phyloP scores from a whole-genome alignment of 2,113 vertebrate species.

The Arothron firmamentum region DNA sequence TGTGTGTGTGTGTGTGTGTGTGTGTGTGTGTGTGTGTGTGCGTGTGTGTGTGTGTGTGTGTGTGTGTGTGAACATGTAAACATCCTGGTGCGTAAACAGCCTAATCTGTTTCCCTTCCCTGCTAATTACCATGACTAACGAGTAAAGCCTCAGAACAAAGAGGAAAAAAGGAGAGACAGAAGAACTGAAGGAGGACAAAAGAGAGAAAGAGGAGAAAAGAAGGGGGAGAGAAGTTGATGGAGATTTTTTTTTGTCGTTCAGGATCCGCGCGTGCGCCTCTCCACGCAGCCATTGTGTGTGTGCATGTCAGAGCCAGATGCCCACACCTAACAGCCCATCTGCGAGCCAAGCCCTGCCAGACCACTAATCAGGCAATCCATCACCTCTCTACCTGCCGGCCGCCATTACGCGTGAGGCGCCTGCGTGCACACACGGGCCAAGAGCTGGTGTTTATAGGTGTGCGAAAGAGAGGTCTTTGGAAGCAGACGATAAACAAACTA shows the following conservation, averaged over 20 bases:
- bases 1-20: background rate
- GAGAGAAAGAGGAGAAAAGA: background rate
- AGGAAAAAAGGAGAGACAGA: background rate
- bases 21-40: slow-evolving; percentile 34
- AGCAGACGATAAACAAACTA: slow-evolving; percentile 40
- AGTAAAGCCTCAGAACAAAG: slow-evolving; percentile 46
- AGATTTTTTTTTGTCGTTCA: too few relatives aligned
- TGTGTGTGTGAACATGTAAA: slow-evolving; percentile 61
- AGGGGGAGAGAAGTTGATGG: background rate
- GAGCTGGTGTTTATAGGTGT: background rate
- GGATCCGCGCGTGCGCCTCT: background rate
- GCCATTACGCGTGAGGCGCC: slow-evolving; percentile 52
- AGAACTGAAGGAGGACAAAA: background rate
- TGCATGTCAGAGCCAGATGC: slow-evolving; percentile 62
- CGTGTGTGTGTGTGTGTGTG: background rate
- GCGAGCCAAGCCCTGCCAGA: slow-evolving; percentile 70
- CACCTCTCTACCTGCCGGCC: slow-evolving; percentile 69
- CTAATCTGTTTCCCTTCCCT: slow-evolving; percentile 67
- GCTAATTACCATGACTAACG: slow-evolving; percentile 69
- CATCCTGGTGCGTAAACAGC: slow-evolving; percentile 56
- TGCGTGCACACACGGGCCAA: slow-evolving; percentile 22
- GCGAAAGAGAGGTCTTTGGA: slow-evolving; percentile 1
- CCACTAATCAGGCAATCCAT: slow-evolving; percentile 75
- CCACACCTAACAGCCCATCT: slow-evolving; percentile 69
- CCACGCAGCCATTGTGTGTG: background rate